Evolutionary conservation across 37 sponge, comb jelly and placozoan genomes (phyloP), one percentile per base, ranked within the genome.

Genomic region (Cladorhizidae sp.): DNA sequence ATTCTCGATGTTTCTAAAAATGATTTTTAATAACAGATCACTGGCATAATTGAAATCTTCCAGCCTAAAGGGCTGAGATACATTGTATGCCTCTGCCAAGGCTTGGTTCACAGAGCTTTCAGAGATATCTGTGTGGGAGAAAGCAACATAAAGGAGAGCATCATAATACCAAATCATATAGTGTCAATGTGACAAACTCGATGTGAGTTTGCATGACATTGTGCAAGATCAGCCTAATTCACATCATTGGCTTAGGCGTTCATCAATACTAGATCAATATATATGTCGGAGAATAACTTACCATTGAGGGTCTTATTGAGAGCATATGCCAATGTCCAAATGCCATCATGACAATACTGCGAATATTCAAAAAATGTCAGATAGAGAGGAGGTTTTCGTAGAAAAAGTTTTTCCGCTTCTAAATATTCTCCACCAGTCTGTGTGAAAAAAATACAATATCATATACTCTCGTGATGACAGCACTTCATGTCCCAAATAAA

Each of bases 311-410:
- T 80, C 0, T 39, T 20, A 33, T 86, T 79, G 26, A 86, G 57
- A 64, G 87, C 87, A 55, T 77, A 67, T 2, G 80, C 80, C 9
- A 86, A 64, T 36, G 87, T 74, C 87, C 87, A 86, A 9, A 63
- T 73, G 22, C 72, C 87, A 74, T 86, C 87, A 64, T 77, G 73
- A 56, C 87, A 86, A 31, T 78, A 80, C 43, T 79, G 78, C 52
- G 80, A 74, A 32, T 79, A 78, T 29, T 65, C 77, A 1, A 51
- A 33, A 3, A 22, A 21, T 31, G 52, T 49, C 39, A 74, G 6
- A 32, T 82, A 42, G 17, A 83, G 42, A 37, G 75, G 83, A 23
- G 26, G 31, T 32, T 40, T 11, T 31, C 35, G 54, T 1, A 73
- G 20, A 15, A 64, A 64, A 1, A 2, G 5, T 54, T 33, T 32